Percentiles rank a stretch among this genome's conserved stretches.
These are phyloP conservation scores for Yponomeuta malinellus DNA, from an alignment of 2,888 invertebrate species.

Conservation along the genomic window DNA sequence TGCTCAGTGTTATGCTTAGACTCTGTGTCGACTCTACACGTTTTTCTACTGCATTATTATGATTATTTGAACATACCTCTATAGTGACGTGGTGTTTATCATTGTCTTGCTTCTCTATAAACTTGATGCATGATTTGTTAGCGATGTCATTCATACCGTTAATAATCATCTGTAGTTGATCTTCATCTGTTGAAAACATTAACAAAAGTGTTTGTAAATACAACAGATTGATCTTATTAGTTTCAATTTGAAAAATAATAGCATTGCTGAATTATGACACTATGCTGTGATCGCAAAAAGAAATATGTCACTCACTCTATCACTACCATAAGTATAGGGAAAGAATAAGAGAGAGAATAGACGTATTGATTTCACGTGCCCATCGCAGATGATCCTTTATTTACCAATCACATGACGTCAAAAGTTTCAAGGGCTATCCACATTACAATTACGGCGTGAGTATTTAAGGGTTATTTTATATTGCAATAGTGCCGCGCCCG, in stretches of 20 bases:
- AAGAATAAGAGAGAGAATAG: background rate
- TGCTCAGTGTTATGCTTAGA: too few relatives aligned
- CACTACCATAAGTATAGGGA: background rate
- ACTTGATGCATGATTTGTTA: conserved; percentile 60
- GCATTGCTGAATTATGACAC: conserved; percentile 11
- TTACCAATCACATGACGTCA: too few relatives aligned
- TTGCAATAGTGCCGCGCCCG: too few relatives aligned
- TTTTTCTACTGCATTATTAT: background rate
- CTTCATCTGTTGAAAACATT: conserved; percentile 42
- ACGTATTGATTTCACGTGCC: background rate
- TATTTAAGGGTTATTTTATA: too few relatives aligned
- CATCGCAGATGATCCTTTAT: too few relatives aligned
- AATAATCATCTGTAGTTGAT: conserved; percentile 52
- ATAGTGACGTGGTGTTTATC: conserved; percentile 28
- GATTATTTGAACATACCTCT: background rate
- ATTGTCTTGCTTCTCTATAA: conserved; percentile 37
- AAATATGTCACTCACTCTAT: background rate
- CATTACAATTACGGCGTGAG: too few relatives aligned
- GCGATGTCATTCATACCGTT: conserved; percentile 58
- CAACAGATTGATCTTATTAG: background rate
- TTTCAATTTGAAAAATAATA: background rate
- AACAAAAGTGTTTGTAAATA: too few relatives aligned
- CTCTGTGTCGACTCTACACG: too few relatives aligned
- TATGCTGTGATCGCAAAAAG: background rate
- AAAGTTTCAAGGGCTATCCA: too few relatives aligned